Evolutionary conservation across 2,797 vertebrate genomes (phyloP), one percentile per base, ranked within the genome.

Genomic region (Adelosebastes latens): DNA sequence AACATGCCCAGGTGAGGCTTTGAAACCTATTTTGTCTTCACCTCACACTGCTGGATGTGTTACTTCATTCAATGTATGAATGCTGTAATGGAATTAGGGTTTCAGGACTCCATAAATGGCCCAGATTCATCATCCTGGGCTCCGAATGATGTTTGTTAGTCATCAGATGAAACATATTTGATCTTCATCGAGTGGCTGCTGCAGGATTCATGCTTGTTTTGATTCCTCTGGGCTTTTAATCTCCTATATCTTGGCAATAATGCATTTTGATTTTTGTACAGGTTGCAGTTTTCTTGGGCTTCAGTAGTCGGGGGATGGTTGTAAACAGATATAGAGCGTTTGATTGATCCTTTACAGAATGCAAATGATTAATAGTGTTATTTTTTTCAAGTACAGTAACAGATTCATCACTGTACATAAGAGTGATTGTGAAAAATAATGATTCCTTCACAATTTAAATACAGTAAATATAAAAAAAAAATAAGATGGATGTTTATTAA

Each of bases 1-100:
- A 97, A 98, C 56, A 97, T 98, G 95, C 97, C 97, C 91, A 97
- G 97, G 97, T 98, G 87, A 94, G 76, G 20, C 53, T 69, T 20
- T 20, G 11, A 22, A 14, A 12, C 24, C 9, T 4, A 3, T 16
- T 10, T 34, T 66, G 27, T 67, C 13, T 69, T 75, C 49, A 16
- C 5, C 9, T 34, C 8, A 75, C 24, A 34, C 49, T 72, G 56
- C 24, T 65, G 39, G 31, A 74, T 75, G 67, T 63, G 25, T 58
- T 55, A 63, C 75, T 74, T 79, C 7, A 55, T 69, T 68, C n/a
- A 12, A 39, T 74, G 27, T 67, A 73, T 79, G 55, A 78, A 72
- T 74, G 25, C 63, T 77, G 66, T 83, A 72, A 75, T 60, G 27
- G 79, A 88, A 85, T 76, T 25, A 71, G 79, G 81, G 86, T 77